Conservation (phyloP, 2,797 vertebrate species). For the Sarcoramphus papa region DNA sequence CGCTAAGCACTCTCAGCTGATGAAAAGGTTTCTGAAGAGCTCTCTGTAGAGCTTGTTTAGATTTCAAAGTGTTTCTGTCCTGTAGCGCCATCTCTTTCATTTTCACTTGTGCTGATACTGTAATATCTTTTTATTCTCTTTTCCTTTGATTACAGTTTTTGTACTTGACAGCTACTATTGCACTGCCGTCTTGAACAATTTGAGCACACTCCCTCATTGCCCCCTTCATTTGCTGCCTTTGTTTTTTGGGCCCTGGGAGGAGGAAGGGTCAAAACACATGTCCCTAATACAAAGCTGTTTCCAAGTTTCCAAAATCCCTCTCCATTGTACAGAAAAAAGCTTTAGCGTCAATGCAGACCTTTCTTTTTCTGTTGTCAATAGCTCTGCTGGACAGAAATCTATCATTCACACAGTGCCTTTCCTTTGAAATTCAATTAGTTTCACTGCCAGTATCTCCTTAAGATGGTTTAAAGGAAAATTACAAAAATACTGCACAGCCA, state of each 20-base stretch:
- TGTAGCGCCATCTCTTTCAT: background rate
- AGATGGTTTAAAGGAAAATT: constrained; percentile 28
- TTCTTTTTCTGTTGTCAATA: constrained; percentile 51
- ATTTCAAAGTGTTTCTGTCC: constrained; percentile 32
- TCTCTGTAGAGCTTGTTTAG: background rate
- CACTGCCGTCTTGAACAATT: background rate
- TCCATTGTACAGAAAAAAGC: constrained; percentile 15
- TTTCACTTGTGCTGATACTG: constrained; percentile 34
- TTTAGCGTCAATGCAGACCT: constrained; percentile 32
- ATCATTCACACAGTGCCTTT: constrained; percentile 26
- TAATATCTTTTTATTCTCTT: constrained; percentile 7
- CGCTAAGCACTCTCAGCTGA: background rate
- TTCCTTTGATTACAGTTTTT: background rate
- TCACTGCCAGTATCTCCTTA: constrained; percentile 35
- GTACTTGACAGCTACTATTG: background rate
- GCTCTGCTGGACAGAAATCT: constrained; percentile 64
- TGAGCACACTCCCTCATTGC: background rate
- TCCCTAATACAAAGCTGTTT: constrained; percentile 22
- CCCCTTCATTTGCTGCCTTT: constrained; percentile 36
- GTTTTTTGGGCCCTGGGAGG: background rate
- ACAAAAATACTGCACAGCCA: constrained; percentile 16
- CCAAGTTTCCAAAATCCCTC: constrained; percentile 47
- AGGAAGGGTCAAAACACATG: background rate
- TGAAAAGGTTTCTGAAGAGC: background rate
- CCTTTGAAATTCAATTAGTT: constrained; percentile 67